A percentile compares a stretch with the other conserved stretches of the same genome.
Conservation (phyloP, 2,888 invertebrate genomes). For the Serrognathus titanus region DNA sequence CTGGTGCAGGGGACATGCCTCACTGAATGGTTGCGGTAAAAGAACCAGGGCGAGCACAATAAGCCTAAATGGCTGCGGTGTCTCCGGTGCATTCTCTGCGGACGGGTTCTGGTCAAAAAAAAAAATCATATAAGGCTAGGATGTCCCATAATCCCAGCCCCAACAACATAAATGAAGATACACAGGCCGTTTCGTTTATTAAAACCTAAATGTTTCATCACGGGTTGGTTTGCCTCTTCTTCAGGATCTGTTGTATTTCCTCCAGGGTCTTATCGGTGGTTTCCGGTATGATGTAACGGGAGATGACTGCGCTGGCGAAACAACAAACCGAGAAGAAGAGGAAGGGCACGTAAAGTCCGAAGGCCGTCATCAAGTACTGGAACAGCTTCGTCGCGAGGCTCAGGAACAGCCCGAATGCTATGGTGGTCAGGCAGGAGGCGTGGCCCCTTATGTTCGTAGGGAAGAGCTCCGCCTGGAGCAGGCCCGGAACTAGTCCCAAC, state of each 20-base stretch:
- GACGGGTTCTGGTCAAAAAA: no score
- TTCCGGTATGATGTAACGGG: conserved; percentile 38
- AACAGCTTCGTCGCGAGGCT: conserved; percentile 34
- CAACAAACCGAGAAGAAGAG: conserved; percentile 31
- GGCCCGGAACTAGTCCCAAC: conserved; percentile 27
- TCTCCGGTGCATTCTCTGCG: no score
- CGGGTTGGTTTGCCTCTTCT: conserved; percentile 5
- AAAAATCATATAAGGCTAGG: no score
- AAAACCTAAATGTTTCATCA: no score
- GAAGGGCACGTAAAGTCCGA: conserved; percentile 36
- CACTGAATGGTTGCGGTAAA: no score
- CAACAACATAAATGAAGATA: no score
- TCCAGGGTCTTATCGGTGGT: conserved; percentile 44
- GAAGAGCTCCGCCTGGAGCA: conserved; percentile 33
- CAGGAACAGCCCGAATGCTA: conserved; percentile 29
- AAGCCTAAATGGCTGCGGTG: no score
- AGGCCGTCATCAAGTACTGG: conserved; percentile 30
- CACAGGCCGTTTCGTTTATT: no score
- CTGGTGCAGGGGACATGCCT: no score
- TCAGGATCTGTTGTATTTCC: conserved; percentile 42
- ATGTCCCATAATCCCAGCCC: no score
- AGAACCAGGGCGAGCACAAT: no score
- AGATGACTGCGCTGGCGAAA: conserved; percentile 29
- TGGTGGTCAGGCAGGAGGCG: conserved; percentile 31
- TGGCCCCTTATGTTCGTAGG: conserved; percentile 32